Evolutionary conservation across 2,113 vertebrate genomes (phyloP), one percentile per base, ranked within the genome.

Genomic region (Nestor notabilis): DNA sequence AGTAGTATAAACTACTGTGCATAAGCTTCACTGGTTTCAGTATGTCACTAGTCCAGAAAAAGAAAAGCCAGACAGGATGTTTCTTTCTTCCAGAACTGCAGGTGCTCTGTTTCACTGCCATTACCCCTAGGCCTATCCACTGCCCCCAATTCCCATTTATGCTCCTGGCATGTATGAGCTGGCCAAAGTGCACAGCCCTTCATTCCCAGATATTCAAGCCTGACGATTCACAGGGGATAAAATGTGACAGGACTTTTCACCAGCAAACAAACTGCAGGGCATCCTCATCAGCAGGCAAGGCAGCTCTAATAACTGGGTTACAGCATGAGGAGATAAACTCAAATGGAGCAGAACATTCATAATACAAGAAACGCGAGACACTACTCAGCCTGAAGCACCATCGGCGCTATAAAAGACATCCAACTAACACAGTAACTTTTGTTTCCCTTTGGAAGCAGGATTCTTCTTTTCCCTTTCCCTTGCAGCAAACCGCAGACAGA

Each of bases 221-320:
- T 52, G 68, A 91, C 0, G 10, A 92, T 70, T 86, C 87, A 85
- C 50, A 55, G 88, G 75, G 5, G 4, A 95, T 88, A 96, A 90
- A 86, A 94, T 41, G 53, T 95, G 88, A 94, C 88, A 95, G 60
- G 79, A 60, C 82, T 93, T 83, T 93, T 77, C 85, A 81, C 53
- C 21, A 1, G 21, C 47, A 47, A 80, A 77, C 0, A 4, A 86
- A 80, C 88, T 78, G 39, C 76, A 86, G 90, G 82, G 68, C 76
- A 93, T 89, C 79, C 61, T 81, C 29, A 75, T 78, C 76, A 90
- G 71, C 33, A 21, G 77, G 47, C 15, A 2, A 93, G 47, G 87
- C 63, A 86, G 79, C 60, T 83, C 83, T 46, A 50, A 50, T 39
- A 96, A 92, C 83, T 94, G 64, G 79, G 92, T 92, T 90, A 88